Percentiles rank a stretch among this genome's conserved stretches.
phyloP scores from a whole-genome alignment of 2,797 vertebrate species.

The Mormyrops attenuatus region DNA sequence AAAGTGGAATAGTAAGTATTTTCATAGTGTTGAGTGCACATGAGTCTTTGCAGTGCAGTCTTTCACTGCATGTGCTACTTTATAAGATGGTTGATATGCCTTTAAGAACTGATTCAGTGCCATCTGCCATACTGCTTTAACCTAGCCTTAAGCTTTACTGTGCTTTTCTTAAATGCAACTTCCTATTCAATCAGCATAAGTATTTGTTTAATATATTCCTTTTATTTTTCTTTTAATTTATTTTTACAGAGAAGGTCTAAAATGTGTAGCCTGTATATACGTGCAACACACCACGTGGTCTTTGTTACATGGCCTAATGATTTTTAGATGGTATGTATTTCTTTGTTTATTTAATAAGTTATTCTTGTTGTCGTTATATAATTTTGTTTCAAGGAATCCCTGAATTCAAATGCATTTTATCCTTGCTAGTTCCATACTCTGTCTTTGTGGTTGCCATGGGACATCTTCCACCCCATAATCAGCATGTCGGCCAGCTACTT shows the following conservation, averaged over 20 bases:
- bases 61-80: conserved; percentile 46
- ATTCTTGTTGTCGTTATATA: not conserved
- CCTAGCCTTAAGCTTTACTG: conserved; percentile 19
- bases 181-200: conserved; percentile 34
- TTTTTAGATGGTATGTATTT: conserved; percentile 38
- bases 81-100: conserved; percentile 49
- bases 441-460: not conserved
- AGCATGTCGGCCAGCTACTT: not conserved
- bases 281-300: conserved; percentile 39
- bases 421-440: not conserved
- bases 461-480: not conserved
- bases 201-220: conserved; percentile 24
- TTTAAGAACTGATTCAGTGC: conserved; percentile 36
- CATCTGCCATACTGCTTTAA: not conserved
- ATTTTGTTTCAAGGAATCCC: conserved; percentile 38
- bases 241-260: conserved; percentile 32
- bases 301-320: conserved; percentile 15
- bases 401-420: conserved; percentile 26
- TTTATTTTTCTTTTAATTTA: conserved; percentile 42
- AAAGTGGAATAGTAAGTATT: conserved; percentile 25
- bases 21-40: not conserved
- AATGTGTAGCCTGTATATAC: conserved; percentile 47
- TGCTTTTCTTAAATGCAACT: conserved; percentile 24
- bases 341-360: conserved; percentile 18
- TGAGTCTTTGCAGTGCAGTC: not conserved